Base-by-base conservation (phyloP, 2,797 vertebrate species). In the Neoniphon sammara region DNA sequence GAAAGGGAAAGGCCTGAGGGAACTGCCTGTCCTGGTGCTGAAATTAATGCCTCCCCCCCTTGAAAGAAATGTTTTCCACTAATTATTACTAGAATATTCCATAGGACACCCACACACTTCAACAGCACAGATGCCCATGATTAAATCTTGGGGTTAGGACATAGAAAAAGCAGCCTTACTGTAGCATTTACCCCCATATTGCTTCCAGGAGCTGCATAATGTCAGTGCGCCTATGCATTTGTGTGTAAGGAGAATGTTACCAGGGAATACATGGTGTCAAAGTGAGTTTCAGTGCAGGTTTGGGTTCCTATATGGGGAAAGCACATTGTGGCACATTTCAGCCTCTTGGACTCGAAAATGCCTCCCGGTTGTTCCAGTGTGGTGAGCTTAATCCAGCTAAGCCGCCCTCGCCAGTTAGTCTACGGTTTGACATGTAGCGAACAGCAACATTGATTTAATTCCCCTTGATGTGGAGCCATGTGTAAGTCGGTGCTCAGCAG, bases 401-500 rank as follows among this genome's bases (percentile, higher is more conserved):
- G 81, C 81, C 76, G 75, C 81, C 65, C 57, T 69, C 65, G 80
- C 25, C 66, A 7, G 50, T 54, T 31, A 42, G 20, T 17, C 87
- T 81, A 81, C 88, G 82, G 85, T 87, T 66, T 83, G 86, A 90
- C 88, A 82, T 50, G 76, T 11, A 3, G 85, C 69, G 77, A 76
- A 74, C 80, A 21, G 81, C 83, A 27, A 63, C 20, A 52, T 58
- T 89, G 90, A 93, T 91, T 88, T 90, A 90, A 90, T 89, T 78
- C 86, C 83, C 82, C 86, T 80, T 87, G 85, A 90, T 89, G 88
- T 87, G 81, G 83, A 87, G 85, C 88, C 87, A 75, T 58, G 86
- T 90, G 88, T 54, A 92, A 92, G 71, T 86, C 74, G 3, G 64
- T 81, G 76, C 88, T 93, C 91, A 91, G 91, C 91, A 93, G 77